These are phyloP conservation scores for Puntigrus tetrazona DNA, from an alignment of 2,113 vertebrate genomes.

Conservation along the genomic window DNA sequence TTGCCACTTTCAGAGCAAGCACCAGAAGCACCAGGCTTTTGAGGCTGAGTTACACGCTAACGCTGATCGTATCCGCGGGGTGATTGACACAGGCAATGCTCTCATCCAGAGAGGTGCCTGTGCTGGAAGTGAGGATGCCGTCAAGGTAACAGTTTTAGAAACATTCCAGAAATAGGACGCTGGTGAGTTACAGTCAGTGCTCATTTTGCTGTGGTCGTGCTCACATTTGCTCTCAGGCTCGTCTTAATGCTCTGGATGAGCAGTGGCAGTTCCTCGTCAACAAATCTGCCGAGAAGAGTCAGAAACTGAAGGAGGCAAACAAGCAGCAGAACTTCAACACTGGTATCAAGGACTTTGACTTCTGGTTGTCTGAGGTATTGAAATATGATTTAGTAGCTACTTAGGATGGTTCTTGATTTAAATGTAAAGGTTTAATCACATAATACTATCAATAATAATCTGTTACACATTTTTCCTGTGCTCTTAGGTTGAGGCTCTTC, in stretches of 20 bases:
- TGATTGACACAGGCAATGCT: constrained; percentile 94
- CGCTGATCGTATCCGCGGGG: constrained; percentile 91
- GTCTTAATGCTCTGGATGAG: constrained; percentile 89
- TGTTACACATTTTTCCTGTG: not conserved
- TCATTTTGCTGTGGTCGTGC: not conserved
- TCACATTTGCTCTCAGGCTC: constrained; percentile 72
- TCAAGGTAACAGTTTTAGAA: constrained; percentile 82
- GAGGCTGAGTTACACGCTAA: constrained; percentile 97
- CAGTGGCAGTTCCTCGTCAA: constrained; percentile 98
- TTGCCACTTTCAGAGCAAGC: constrained; percentile 85
- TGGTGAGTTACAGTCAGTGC: not conserved
- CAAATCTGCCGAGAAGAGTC: constrained; percentile 98
- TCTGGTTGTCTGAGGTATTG: constrained; percentile 96
- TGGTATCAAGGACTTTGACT: constrained; percentile 99
- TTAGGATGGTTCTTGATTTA: not conserved
- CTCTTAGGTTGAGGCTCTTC: constrained; percentile 90
- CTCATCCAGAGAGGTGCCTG: constrained; percentile 95
- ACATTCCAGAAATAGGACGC: not conserved
- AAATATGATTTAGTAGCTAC: not conserved
- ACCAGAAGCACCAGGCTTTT: constrained; percentile 98
- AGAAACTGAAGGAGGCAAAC: constrained; percentile 98
- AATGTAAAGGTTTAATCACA: not conserved
- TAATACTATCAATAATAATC: not conserved
- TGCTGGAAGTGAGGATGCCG: constrained; percentile 94
- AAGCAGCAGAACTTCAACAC: constrained; percentile 99